phyloP scores from a whole-genome alignment of 2,888 invertebrate species.

The Microctonus hyperodae region DNA sequence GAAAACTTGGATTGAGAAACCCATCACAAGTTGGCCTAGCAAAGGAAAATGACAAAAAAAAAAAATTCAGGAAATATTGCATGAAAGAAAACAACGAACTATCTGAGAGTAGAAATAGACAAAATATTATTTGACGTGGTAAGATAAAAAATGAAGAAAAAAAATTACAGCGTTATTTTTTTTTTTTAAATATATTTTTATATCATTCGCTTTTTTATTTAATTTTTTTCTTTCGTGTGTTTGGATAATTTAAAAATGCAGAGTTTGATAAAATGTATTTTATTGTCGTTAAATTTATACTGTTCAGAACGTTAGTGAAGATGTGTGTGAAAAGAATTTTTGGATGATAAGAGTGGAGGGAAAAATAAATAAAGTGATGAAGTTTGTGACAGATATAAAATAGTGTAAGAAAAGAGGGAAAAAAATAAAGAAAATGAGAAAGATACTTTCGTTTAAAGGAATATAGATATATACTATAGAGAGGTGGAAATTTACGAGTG shows the following conservation, averaged over 20 bases:
- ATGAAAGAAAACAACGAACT: not conserved
- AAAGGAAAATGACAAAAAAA: not conserved
- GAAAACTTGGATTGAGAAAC: not conserved
- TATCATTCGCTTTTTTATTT: too few relatives aligned
- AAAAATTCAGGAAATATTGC: not conserved
- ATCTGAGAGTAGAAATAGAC: not conserved
- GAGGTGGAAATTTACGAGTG: conserved; percentile 7
- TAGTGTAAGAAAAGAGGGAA: not conserved
- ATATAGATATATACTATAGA: too few relatives aligned
- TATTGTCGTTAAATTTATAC: not conserved
- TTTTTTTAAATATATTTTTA: not conserved
- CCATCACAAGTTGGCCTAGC: not conserved
- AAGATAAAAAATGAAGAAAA: not conserved
- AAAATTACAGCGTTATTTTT: not conserved
- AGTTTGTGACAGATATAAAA: not conserved
- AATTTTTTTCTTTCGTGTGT: too few relatives aligned
- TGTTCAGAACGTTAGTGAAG: not conserved
- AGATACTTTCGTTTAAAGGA: not conserved
- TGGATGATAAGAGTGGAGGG: not conserved
- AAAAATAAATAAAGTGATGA: not conserved
- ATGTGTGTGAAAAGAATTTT: not conserved
- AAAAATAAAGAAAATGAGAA: not conserved
- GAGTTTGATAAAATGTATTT: not conserved
- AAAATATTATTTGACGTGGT: not conserved
- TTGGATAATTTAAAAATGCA: too few relatives aligned